Evolutionary conservation across 2,113 vertebrate species (phyloP).

Genomic region (Muscicapa adusta): DNA sequence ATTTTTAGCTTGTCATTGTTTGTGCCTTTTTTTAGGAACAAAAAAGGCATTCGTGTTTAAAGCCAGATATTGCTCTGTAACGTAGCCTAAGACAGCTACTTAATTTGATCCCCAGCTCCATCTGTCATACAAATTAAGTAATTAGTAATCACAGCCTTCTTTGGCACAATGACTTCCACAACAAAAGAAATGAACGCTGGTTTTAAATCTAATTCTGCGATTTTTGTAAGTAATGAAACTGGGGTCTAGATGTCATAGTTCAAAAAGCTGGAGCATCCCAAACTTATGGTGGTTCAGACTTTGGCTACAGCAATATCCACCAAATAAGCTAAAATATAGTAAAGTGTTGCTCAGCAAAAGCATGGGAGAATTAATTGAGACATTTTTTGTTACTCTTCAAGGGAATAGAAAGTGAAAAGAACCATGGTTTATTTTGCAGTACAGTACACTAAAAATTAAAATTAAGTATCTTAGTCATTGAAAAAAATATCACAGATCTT

Average conservation of each 20-base stretch:
- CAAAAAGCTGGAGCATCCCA: not conserved
- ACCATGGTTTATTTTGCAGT: not conserved
- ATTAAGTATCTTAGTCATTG: not conserved
- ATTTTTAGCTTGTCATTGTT: conserved; percentile 77
- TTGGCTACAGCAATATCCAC: conserved; percentile 3
- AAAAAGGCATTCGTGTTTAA: conserved; percentile 67
- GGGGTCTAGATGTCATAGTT: not conserved
- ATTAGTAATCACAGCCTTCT: conserved; percentile 58
- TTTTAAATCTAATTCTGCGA: not conserved
- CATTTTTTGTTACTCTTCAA: not conserved
- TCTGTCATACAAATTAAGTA: conserved; percentile 67
- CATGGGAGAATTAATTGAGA: not conserved
- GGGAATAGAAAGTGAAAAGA: not conserved
- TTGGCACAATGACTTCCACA: conserved; percentile 43
- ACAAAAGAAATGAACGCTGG: not conserved
- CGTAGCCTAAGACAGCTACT: conserved; percentile 56
- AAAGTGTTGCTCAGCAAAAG: not conserved
- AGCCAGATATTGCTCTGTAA: conserved; percentile 62
- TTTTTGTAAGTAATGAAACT: conserved; percentile 32
- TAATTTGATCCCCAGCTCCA: conserved; percentile 63
- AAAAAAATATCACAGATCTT: not conserved
- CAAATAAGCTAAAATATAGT: conserved; percentile 21
- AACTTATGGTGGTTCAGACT: not conserved
- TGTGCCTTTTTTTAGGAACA: conserved; percentile 70
- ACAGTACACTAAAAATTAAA: conserved; percentile 11